Conservation (phyloP, 2,113 vertebrate genomes). For the Heterocephalus glaber region DNA sequence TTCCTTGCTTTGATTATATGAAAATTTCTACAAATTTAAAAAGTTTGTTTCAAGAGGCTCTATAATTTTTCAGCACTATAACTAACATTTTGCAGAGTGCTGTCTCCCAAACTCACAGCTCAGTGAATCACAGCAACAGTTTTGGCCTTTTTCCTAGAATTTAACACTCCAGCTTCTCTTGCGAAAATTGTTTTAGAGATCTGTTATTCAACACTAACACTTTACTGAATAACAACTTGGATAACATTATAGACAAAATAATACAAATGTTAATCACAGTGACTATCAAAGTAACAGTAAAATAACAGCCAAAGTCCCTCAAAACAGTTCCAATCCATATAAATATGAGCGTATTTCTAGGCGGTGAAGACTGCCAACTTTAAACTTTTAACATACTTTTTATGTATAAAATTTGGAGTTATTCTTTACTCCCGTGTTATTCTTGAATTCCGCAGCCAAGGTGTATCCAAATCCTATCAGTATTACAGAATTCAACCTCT, state of each 20-base stretch:
- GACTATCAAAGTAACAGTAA: conserved; percentile 6
- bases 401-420: background rate
- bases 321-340: background rate
- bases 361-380: background rate
- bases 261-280: background rate
- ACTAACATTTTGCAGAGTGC: background rate
- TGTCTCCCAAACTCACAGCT: background rate
- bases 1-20: background rate
- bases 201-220: background rate
- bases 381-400: background rate
- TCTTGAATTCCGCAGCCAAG: background rate
- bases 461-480: background rate
- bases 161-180: background rate
- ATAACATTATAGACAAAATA: background rate
- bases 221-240: background rate
- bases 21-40: conserved; percentile 8
- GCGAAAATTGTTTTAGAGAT: background rate
- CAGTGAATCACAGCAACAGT: background rate
- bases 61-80: background rate
- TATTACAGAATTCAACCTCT: background rate
- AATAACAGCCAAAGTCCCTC: background rate
- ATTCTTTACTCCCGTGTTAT: background rate
- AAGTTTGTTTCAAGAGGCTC: background rate
- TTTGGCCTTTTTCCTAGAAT: background rate
- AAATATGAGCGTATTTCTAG: background rate